Base-by-base conservation (phyloP, 2,888 invertebrate species). In the Augochlorella aurata region DNA sequence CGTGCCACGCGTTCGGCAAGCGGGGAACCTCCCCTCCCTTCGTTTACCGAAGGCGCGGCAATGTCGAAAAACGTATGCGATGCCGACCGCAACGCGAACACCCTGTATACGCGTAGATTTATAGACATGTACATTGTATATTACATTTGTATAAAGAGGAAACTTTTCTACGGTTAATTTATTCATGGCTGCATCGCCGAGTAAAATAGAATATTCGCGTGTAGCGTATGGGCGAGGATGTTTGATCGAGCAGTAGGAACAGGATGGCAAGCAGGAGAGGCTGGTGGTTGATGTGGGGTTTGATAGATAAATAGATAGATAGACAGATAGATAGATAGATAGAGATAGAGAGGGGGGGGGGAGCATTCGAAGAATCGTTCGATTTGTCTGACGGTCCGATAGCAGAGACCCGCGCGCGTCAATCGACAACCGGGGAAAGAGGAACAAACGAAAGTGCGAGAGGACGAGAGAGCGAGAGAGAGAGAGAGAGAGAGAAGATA, bases 111-210 rank as follows among this genome's bases (percentile, higher is more conserved):
- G 68, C 90, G 66, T 87, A 85, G 69, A 49, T 63, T 21, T 84
- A 86, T 83, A 90, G 77, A 80, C 81, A 89, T 92, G 91, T 92
- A 92, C 92, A 93, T 93, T 93, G 93, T 93, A 93, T 93, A 93
- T 93, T 93, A 92, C 90, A 92, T 93, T 93, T 93, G 93, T 93
- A 93, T 93, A 93, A 93, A 93, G 93, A 90, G 91, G 87, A 91
- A 91, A 90, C 90, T 93, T 93, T 93, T 93, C 91, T 93, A 93
- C 93, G 91, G 90, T 93, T 93, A 93, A 93, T 93, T 93, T 93
- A 93, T 93, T 93, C 92, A 92, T 91, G 92, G 91, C 92, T 91
- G 92, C 91, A 91, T 91, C 90, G 92, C 92, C 87, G 90, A 91
- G 90, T 89, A 90, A 87, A 83, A 80, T 80, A 84, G 74, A 83